Evolutionary conservation across 2,113 vertebrate genomes (phyloP).

Genomic region (Petrocephalus zakoni): DNA sequence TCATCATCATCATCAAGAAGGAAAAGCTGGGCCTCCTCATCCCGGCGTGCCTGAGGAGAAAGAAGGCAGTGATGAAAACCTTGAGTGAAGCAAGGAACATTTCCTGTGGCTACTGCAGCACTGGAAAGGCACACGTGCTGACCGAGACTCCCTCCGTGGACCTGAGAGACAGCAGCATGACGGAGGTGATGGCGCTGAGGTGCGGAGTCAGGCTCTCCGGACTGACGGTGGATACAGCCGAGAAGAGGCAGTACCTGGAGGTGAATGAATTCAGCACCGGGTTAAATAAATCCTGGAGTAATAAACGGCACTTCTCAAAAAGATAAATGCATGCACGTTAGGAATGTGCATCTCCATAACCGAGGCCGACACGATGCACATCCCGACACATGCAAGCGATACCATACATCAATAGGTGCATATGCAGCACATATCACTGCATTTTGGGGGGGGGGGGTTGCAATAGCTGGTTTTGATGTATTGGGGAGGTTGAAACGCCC

Average conservation of each 20-base stretch:
- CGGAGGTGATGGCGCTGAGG: conserved; percentile 68
- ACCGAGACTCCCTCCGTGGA: conserved; percentile 80
- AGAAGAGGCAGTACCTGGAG: conserved; percentile 74
- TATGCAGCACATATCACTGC: no score
- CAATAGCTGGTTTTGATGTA: no score
- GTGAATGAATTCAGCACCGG: neutral
- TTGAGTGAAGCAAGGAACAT: neutral
- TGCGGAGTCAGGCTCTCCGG: conserved; percentile 66
- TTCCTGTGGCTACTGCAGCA: neutral
- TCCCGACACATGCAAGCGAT: neutral
- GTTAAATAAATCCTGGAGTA: neutral
- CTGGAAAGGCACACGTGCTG: conserved; percentile 26
- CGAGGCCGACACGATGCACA: neutral
- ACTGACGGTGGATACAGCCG: conserved; percentile 68
- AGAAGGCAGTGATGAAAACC: no score
- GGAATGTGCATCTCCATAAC: neutral
- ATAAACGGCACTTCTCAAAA: neutral
- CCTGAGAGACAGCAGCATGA: conserved; percentile 72
- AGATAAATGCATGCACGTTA: neutral
- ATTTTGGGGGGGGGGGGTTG: no score
- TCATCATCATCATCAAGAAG: conserved; percentile 72
- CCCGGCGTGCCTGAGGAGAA: conserved; percentile 55
- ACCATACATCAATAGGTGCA: no score
- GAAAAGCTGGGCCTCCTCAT: conserved; percentile 69
- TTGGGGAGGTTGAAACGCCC: no score